Conservation (phyloP, 2,888 invertebrate genomes). For the Cenopis cana region DNA sequence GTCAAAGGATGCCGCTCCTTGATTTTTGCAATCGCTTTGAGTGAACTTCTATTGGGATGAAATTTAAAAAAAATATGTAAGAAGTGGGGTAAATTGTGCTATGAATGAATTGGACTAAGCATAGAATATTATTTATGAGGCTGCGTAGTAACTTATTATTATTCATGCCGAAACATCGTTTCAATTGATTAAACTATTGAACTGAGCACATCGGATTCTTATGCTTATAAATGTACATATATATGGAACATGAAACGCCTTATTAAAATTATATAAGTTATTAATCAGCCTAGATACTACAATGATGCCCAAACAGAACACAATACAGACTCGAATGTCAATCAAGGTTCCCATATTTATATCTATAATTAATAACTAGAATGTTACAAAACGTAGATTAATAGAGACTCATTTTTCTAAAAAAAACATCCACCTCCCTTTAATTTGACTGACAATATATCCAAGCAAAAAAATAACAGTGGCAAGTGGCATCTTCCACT, state of each 20-base stretch:
- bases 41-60: conserved; percentile 68
- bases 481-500: conserved; percentile 83
- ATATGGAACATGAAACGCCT: not conserved
- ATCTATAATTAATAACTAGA: conserved; percentile 24
- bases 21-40: conserved; percentile 79
- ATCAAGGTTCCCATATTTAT: conserved; percentile 1
- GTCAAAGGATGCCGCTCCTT: conserved; percentile 76
- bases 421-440: conserved; percentile 47
- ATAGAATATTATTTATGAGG: conserved; percentile 30
- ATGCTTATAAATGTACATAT: not conserved
- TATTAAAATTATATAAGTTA: not conserved
- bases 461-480: conserved; percentile 71
- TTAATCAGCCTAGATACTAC: conserved; percentile 2
- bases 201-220: conserved; percentile 11
- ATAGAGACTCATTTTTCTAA: conserved; percentile 47
- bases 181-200: conserved; percentile 26
- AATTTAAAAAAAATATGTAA: conserved; percentile 52
- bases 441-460: conserved; percentile 62
- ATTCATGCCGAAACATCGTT: conserved; percentile 34
- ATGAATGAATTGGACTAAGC: conserved; percentile 27
- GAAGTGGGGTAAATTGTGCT: conserved; percentile 36
- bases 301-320: not conserved
- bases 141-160: conserved; percentile 18
- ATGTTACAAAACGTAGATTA: conserved; percentile 33
- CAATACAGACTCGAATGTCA: conserved; percentile 5